phyloP scores from a whole-genome alignment of 2,797 vertebrate genomes.

The Lates japonicus region DNA sequence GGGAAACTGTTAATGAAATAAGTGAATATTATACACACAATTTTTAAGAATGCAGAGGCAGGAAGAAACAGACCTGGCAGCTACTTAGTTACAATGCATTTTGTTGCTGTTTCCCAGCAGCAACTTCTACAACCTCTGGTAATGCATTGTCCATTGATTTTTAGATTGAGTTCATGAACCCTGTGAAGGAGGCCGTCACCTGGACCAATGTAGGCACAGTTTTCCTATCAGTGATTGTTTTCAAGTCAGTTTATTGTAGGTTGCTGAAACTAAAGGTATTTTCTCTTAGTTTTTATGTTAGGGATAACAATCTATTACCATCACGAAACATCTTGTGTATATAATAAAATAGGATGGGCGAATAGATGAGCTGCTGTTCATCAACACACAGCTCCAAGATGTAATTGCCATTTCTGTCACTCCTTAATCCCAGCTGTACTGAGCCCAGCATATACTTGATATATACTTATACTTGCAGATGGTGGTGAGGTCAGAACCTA shows the following conservation, averaged over 20 bases:
- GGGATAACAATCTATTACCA: not conserved
- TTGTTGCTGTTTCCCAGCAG: not conserved
- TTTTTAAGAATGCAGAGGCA: not conserved
- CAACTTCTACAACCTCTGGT: not conserved
- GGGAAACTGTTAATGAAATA: not conserved
- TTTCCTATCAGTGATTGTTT: not conserved
- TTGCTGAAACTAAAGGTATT: not conserved
- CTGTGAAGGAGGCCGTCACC: not conserved
- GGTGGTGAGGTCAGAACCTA: not conserved
- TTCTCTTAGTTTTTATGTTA: not conserved
- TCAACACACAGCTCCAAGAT: not conserved
- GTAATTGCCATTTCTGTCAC: not conserved
- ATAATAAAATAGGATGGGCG: not conserved
- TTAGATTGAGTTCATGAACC: constrained; percentile 29
- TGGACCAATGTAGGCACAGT: constrained; percentile 2
- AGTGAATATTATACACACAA: not conserved
- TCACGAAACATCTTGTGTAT: not conserved
- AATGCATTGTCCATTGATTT: constrained; percentile 22
- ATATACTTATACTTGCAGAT: too few relatives aligned
- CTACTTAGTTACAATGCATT: not conserved
- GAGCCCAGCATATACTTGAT: not conserved
- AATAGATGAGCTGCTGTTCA: not conserved
- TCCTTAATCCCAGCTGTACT: not conserved
- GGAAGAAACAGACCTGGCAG: not conserved
- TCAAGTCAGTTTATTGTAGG: not conserved